Conservation (phyloP, 2,888 invertebrate genomes). For the Meganola albula region DNA sequence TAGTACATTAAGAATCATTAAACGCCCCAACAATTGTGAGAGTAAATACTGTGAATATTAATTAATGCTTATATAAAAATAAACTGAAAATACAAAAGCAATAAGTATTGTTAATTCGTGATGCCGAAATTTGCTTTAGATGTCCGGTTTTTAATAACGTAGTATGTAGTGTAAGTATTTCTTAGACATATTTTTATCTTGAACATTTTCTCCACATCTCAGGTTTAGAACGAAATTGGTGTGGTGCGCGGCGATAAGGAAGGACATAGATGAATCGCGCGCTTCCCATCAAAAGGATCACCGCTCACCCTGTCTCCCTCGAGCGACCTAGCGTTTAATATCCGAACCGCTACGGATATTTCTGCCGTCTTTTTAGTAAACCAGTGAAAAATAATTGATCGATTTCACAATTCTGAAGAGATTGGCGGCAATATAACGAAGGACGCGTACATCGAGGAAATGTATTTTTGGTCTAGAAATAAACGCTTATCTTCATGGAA, state of each 20-base stretch:
- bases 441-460: constrained; percentile 32
- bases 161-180: too few relatives aligned
- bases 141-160: too few relatives aligned
- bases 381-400: constrained; percentile 72
- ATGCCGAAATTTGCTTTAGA: too few relatives aligned
- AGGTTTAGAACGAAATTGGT: constrained; percentile 45
- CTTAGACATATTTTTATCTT: too few relatives aligned
- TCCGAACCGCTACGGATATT: constrained; percentile 55
- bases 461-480: not conserved
- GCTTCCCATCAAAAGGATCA: constrained; percentile 63
- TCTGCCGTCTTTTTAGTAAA: constrained; percentile 61
- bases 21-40: too few relatives aligned
- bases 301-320: constrained; percentile 45
- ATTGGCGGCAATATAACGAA: constrained; percentile 58
- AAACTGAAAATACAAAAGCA: too few relatives aligned
- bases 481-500: too few relatives aligned
- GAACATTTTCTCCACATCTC: too few relatives aligned
- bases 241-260: constrained; percentile 53
- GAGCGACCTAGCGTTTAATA: constrained; percentile 58
- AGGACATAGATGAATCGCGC: constrained; percentile 56
- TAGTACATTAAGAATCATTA: too few relatives aligned
- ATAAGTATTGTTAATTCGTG: too few relatives aligned
- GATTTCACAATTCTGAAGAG: constrained; percentile 49
- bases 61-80: too few relatives aligned
- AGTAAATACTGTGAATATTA: too few relatives aligned